Base-by-base conservation (phyloP, 2,888 invertebrate genomes). In the Sthenelais limicola region DNA sequence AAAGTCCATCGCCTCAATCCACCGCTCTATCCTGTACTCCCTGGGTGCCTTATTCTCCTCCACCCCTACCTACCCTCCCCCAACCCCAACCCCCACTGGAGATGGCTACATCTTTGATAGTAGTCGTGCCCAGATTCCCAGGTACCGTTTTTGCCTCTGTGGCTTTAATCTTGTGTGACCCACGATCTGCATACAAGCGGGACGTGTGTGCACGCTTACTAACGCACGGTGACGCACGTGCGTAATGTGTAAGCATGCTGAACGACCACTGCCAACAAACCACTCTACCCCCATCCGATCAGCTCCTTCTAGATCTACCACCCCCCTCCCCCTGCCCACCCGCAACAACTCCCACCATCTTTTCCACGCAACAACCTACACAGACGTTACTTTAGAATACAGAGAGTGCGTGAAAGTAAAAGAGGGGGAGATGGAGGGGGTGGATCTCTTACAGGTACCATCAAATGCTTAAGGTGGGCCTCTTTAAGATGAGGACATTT, bases 111-210 rank as follows among this genome's bases (percentile, higher is more conserved):
- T 62, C 38, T 26, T 5, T 24, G 12, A 26, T 43, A 43, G 38
- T 62, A 43, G 24, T 43, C 62, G 62, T 62, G 62, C 62, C 62
- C 62, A 62, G 62, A 62, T 62, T 62, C 62, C 62, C 62, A 62
- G 62, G 62, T 62, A 62, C 62, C 62, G 35, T 62, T 62, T 62
- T 62, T 62, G 43, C 38, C 38, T 43, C 38, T 24, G 62, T 43
- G 62, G 62, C 62, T 62, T 62, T 62, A 62, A 62, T 62, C 62
- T 62, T 35, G 9, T n/a, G 24, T 62, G 62, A 62, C 62, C 62
- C 43, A 62, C 38, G 38, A 43, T 62, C n/a, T n/a, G n/a, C 43
- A 58, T 62, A 62, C 38, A 43, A 35, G 35, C 62, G 62, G 62
- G 62, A 62, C 24, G 35, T 5, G 30, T 2, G 30, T 26, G 38